Percentiles rank a stretch among this genome's conserved stretches.
These are phyloP conservation scores for Scolopax rusticola DNA, from an alignment of 2,797 vertebrate species.

Conservation along the genomic window DNA sequence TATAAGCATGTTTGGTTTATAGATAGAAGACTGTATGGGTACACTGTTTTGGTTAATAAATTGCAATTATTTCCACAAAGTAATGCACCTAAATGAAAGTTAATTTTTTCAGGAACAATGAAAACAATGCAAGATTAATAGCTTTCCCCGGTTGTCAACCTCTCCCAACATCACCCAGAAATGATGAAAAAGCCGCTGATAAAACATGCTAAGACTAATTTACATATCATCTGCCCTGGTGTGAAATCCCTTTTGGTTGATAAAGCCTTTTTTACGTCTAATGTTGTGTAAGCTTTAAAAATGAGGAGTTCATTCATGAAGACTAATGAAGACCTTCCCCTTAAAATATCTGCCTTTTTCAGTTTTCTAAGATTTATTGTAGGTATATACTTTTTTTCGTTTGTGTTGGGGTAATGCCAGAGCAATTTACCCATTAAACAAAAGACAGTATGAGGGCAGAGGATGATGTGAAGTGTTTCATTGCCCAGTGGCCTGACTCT, in stretches of 20 bases:
- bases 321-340: background rate
- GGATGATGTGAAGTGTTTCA: background rate
- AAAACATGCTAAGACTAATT: constrained; percentile 8
- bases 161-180: background rate
- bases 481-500: background rate
- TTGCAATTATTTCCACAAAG: constrained; percentile 27
- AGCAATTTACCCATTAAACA: background rate
- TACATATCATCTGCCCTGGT: background rate
- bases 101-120: constrained; percentile 32
- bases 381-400: background rate
- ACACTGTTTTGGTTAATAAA: background rate
- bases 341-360: background rate
- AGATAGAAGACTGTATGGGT: background rate
- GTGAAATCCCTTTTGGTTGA: background rate
- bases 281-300: background rate
- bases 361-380: background rate
- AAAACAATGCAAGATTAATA: constrained; percentile 57
- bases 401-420: background rate
- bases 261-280: background rate
- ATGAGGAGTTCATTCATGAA: background rate
- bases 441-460: background rate
- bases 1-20: background rate
- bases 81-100: background rate
- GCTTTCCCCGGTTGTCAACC: background rate
- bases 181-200: constrained; percentile 39